Percentiles rank a stretch among this genome's conserved stretches.
phyloP scores from a whole-genome alignment of 2,113 vertebrate genomes.

The Syrrhaptes paradoxus region DNA sequence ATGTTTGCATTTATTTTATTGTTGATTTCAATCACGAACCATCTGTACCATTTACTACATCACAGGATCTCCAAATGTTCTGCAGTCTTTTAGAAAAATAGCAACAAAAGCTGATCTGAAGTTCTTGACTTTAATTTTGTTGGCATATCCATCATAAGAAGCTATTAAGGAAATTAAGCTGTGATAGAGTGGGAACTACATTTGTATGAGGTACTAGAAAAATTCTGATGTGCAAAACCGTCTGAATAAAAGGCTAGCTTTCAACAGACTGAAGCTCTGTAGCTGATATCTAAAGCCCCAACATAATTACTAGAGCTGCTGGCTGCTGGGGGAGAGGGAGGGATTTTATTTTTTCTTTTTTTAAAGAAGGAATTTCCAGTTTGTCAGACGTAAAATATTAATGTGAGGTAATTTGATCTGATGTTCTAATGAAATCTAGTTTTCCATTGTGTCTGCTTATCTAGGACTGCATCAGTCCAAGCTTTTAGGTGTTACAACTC shows the following conservation, averaged over 20 bases:
- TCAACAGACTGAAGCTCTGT: neutral
- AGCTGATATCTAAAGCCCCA: neutral
- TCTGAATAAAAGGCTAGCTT: neutral
- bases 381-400: neutral
- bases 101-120: neutral
- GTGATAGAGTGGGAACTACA: neutral
- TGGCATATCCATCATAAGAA: neutral
- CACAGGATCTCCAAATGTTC: neutral
- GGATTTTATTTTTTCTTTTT: neutral
- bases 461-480: neutral
- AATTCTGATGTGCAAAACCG: neutral
- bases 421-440: neutral
- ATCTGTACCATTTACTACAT: neutral
- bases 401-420: neutral
- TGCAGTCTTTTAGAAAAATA: neutral
- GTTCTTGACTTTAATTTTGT: conserved; percentile 8
- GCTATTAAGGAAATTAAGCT: conserved; percentile 13
- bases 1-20: neutral
- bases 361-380: neutral
- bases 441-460: neutral
- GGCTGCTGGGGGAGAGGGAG: rapidly evolving
- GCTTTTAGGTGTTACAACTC: neutral
- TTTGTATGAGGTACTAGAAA: neutral
- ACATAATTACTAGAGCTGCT: neutral
- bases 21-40: neutral